Evolutionary conservation across 1,140 invertebrate species (phyloP), one percentile per base, ranked within the genome.

Genomic region (Ditylenchus dipsaci): DNA sequence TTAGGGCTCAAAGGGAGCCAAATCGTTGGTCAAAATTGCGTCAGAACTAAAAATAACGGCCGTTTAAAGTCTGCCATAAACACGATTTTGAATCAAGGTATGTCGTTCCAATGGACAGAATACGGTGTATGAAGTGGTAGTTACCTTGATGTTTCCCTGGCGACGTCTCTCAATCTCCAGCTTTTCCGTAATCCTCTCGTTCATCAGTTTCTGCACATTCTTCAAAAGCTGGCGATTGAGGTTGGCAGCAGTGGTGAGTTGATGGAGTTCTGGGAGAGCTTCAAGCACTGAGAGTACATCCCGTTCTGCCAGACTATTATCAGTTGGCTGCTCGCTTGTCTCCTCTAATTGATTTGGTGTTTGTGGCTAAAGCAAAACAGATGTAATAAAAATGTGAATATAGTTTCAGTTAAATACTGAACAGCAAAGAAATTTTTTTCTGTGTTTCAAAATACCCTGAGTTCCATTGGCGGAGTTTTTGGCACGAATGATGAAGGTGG

Each of bases 131-230:
- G n/a, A n/a, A n/a, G n/a, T n/a, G 70, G 47, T 47, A 45, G 15
- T 1, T n/a, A 63, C 73, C 49, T 74, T 76, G 47, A 75, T 76
- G 43, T 73, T 73, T 49, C 65, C 62, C 42, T 63, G 49, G 19
- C 63, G 67, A 5, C 69, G 29, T 21, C 56, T 43, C 33, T 75
- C 76, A 5, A 73, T 67, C 66, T 68, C 71, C 65, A 75, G 21
- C 30, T 57, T 59, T 21, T 75, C 76, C n/a, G 56, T 67, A 13
- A 78, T 53, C 19, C 64, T 53, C 13, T 65, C 63, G 33, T 73
- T 76, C 3, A 73, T 26, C 9, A 73, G 23, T 9, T 59, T 56
- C 43, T 74, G 72, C 1, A 73, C 67, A 19, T 42, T 47, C 19
- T 27, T 49, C 42, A 73, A 43, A n/a, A 47, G 58, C 26, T 68